A percentile compares a stretch with the other conserved stretches of the same genome.
phyloP scores from a whole-genome alignment of 2,113 vertebrate genomes.

The Otus sunia region DNA sequence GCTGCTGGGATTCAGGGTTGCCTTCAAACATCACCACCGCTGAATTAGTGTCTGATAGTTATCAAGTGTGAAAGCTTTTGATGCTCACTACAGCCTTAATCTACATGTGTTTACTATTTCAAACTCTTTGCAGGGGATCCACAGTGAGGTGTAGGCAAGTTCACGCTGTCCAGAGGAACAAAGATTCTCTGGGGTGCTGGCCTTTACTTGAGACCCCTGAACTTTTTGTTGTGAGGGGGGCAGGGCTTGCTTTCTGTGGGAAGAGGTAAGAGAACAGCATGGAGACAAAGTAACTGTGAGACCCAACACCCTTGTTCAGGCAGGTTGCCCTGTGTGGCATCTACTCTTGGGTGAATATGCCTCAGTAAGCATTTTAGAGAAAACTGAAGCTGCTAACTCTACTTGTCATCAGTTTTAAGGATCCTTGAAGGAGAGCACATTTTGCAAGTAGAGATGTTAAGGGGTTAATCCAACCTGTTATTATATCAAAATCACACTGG shows the following conservation, averaged over 20 bases:
- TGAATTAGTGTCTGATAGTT: neutral
- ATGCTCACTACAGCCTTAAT: neutral
- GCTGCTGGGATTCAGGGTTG: neutral
- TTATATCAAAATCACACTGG: conserved; percentile 5
- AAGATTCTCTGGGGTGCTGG: neutral
- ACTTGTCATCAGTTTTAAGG: neutral
- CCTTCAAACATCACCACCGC: neutral
- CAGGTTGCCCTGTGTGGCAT: neutral
- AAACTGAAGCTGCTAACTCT: neutral
- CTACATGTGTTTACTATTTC: neutral
- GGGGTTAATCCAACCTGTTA: neutral
- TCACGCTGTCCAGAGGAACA: neutral
- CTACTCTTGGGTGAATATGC: neutral
- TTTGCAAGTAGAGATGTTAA: neutral
- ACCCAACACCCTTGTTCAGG: neutral
- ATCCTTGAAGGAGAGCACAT: neutral
- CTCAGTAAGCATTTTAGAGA: neutral
- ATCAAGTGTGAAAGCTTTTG: neutral
- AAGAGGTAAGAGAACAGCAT: neutral
- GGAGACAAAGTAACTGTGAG: neutral
- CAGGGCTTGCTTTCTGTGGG: neutral
- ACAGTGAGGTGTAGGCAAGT: neutral
- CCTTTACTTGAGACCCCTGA: neutral
- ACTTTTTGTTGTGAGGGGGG: neutral
- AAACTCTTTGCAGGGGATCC: neutral